phyloP scores from a whole-genome alignment of 2,888 invertebrate species.

The Caenorhabditis sp. region DNA sequence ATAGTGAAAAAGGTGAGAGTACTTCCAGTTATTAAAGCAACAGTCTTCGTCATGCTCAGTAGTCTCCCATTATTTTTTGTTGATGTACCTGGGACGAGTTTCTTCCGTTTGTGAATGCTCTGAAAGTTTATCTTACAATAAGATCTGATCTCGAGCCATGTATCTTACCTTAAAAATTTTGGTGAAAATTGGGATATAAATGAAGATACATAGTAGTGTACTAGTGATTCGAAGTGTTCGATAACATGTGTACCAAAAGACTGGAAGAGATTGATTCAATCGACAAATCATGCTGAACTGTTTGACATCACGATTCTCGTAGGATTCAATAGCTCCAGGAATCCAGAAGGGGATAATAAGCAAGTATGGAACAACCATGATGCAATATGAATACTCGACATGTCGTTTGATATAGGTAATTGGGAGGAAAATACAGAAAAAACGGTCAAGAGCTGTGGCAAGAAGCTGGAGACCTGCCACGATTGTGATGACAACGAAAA shows the following conservation, averaged over 20 bases:
- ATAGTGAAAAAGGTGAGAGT: constrained; percentile 42
- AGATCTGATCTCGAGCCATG: too few relatives aligned
- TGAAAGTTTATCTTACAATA: too few relatives aligned
- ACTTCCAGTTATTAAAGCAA: constrained; percentile 44
- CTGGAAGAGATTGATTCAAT: too few relatives aligned
- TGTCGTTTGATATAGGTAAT: constrained; percentile 43
- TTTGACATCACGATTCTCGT: constrained; percentile 1
- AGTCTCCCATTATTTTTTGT: constrained; percentile 23
- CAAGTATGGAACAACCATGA: constrained; percentile 35
- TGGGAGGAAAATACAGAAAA: constrained; percentile 50
- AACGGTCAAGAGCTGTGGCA: constrained; percentile 39
- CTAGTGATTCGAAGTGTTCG: constrained; percentile 39
- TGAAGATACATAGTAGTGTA: constrained; percentile 30
- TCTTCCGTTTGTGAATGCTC: too few relatives aligned
- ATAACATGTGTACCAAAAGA: constrained; percentile 14
- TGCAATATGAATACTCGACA: constrained; percentile 35
- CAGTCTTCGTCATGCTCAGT: constrained; percentile 41
- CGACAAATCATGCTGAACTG: too few relatives aligned
- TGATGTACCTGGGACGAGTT: too few relatives aligned
- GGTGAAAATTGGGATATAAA: constrained; percentile 44
- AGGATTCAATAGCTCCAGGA: constrained; percentile 18
- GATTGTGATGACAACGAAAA: constrained; percentile 44
- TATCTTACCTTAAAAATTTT: constrained; percentile 45
- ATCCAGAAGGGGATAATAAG: constrained; percentile 33
- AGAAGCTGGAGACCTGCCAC: constrained; percentile 41